Evolutionary conservation across 2,888 invertebrate species (phyloP), one percentile per base, ranked within the genome.

Genomic region (Palloptera scutellata): DNA sequence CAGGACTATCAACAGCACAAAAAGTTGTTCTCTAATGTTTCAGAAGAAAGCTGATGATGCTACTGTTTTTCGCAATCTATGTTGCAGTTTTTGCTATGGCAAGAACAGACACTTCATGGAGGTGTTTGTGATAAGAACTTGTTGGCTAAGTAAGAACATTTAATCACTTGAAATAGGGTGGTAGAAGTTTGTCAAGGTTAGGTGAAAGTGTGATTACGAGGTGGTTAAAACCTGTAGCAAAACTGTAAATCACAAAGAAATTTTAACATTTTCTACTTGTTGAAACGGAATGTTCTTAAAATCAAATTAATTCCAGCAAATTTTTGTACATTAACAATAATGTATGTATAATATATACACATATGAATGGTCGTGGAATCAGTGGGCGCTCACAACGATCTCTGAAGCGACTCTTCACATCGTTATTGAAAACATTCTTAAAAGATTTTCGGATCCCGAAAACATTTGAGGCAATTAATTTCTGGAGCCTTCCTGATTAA

Each of bases 151-250:
- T 19, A 41, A 43, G 59, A 59, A 59, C 5, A 42, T 59, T 59
- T 59, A 59, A 59, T 59, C 59, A 59, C 59, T 59, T 43, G 17
- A 59, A 59, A 42, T 12, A 59, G 11, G 43, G 5, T 59, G 42
- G 17, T 15, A 19, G 59, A 59, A 59, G 43, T 59, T 59, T 43
- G 59, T 43, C 59, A 43, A 59, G 43, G 59, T 59, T 43, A 17
- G 17, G 45, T 43, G 59, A 13, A 43, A 43, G 11, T 54, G n/a
- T 53, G 43, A n/a, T n/a, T n/a, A n/a, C n/a, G n/a, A n/a, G n/a
- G n/a, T n/a, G n/a, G n/a, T n/a, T n/a, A n/a, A n/a, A n/a, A n/a
- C n/a, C n/a, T n/a, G n/a, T n/a, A n/a, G n/a, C n/a, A n/a, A 30
- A 12, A 17, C 1, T 8, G 17, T 42, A 13, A 48, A 45, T 12